Evolutionary conservation across 2,113 vertebrate genomes (phyloP).

Genomic region (Lophotis ruficrista): DNA sequence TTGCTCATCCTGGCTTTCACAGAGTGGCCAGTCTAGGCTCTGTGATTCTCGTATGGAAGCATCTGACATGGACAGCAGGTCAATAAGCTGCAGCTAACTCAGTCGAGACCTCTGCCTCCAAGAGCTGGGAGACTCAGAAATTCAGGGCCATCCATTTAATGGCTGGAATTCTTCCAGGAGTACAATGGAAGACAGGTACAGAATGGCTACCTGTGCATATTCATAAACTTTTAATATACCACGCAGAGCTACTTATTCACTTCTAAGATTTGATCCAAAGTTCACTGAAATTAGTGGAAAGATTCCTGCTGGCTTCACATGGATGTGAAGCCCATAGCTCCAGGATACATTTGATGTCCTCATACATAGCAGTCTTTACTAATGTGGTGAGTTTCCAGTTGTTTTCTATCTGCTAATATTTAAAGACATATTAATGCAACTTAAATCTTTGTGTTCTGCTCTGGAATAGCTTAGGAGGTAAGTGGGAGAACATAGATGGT

Average conservation of each 20-base stretch:
- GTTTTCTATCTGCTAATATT: not conserved
- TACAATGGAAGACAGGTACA: not conserved
- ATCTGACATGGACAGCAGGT: not conserved
- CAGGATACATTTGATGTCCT: not conserved
- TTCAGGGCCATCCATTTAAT: not conserved
- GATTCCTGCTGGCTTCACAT: not conserved
- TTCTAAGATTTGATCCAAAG: not conserved
- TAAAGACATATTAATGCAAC: not conserved
- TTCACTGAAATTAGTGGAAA: not conserved
- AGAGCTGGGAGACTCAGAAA: not conserved
- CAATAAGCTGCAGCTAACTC: not conserved
- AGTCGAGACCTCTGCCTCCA: not conserved
- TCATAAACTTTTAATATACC: not conserved
- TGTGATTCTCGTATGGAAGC: not conserved
- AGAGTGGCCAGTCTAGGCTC: not conserved
- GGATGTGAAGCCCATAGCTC: not conserved
- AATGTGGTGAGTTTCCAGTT: not conserved
- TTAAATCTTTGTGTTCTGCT: not conserved
- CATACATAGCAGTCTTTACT: not conserved
- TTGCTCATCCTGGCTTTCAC: not conserved
- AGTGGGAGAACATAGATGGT: not conserved
- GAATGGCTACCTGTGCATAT: not conserved
- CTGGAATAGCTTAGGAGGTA: not conserved
- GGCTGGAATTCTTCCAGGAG: not conserved
- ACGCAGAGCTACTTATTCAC: not conserved